Evolutionary conservation across 2,888 invertebrate genomes (phyloP), one percentile per base, ranked within the genome.

Genomic region (Chloromyia formosa): DNA sequence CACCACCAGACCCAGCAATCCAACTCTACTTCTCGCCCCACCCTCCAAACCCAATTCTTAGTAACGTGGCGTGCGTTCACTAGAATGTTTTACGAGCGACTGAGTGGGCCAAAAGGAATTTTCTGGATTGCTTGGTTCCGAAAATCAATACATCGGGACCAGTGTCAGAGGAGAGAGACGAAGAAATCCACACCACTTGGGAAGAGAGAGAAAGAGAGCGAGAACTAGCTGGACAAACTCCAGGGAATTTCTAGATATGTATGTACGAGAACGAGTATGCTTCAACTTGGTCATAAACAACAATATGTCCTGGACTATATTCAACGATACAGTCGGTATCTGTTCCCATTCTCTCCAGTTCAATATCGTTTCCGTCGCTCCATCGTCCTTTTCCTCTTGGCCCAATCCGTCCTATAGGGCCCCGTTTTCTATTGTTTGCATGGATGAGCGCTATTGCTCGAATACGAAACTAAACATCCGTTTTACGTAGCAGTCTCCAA

Each of bases 181-280:
- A 16, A 4, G 10, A 53, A 53, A 53, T 4, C 3, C 16, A 53
- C n/a, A 18, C 5, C 35, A 66, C 20, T 49, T 66, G 49, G 18
- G 66, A n/a, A n/a, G n/a, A 49, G 60, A 73, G 27, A 35, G 27
- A 35, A 35, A 4, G 27, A 35, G 27, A 35, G n/a, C n/a, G 27
- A 35, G 27, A 4, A 35, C 27, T 35, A 35, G 60, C 73, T 73
- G 73, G 73, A 73, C 73, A 73, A 73, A 73, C 60, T 73, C 73
- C 73, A 73, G 61, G 60, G 73, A 73, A 73, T 73, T 73, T 61
- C 69, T 69, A 69, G 69, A 69, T 69, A 69, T 69, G 54, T 61
- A 12, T 12, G n/a, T n/a, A n/a, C n/a, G n/a, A n/a, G n/a, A n/a
- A n/a, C n/a, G n/a, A 35, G 27, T 35, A 35, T 35, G 2, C 42